These are phyloP conservation scores for Chlamydotis undulata DNA, from an alignment of 2,113 vertebrate genomes.

Conservation along the genomic window DNA sequence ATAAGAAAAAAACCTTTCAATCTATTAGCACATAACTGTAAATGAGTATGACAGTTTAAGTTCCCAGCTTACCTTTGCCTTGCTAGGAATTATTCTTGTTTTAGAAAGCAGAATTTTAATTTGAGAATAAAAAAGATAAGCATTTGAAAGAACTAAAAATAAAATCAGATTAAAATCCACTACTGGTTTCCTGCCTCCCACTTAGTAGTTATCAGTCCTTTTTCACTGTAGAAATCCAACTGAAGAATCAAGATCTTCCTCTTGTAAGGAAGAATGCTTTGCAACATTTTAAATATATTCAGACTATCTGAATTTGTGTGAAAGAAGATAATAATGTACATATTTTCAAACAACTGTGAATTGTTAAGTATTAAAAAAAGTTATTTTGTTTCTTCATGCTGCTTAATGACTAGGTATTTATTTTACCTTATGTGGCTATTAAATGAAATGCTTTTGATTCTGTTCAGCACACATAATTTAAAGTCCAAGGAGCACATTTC, in stretches of 20 bases:
- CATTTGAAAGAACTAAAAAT: background rate
- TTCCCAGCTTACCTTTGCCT: background rate
- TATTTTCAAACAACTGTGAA: background rate
- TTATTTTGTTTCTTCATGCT: background rate
- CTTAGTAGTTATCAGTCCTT: background rate
- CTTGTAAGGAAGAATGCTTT: background rate
- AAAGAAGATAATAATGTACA: background rate
- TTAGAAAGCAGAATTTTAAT: background rate
- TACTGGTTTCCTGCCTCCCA: background rate
- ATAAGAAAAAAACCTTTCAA: background rate
- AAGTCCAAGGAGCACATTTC: background rate
- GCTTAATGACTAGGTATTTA: background rate
- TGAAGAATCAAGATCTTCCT: background rate
- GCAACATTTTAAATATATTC: background rate
- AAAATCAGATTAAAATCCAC: background rate
- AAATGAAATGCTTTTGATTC: background rate
- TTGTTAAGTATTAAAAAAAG: background rate
- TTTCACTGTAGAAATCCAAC: background rate
- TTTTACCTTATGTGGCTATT: background rate
- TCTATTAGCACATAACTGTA: background rate
- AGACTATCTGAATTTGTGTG: background rate
- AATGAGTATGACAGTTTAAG: background rate
- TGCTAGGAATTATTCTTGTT: constrained; percentile 6
- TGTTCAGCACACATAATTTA: background rate
- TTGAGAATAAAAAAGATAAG: background rate